These are phyloP conservation scores for Apamea crenata DNA, from an alignment of 2,888 invertebrate genomes.

Conservation along the genomic window DNA sequence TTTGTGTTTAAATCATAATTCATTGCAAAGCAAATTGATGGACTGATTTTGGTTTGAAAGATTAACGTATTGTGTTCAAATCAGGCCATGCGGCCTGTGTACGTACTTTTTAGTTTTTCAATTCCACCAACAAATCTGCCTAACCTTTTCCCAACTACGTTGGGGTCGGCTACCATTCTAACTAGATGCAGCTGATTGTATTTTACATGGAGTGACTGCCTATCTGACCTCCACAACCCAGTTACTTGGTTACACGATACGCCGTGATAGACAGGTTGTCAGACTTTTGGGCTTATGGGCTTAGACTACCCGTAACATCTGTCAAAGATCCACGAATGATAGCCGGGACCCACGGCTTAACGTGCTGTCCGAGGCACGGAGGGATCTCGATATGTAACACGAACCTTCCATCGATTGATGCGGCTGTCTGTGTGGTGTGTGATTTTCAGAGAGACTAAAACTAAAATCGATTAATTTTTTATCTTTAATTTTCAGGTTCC, in stretches of 20 bases:
- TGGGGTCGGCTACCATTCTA: not conserved
- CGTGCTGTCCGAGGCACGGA: not conserved
- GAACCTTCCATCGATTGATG: not conserved
- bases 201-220: not conserved
- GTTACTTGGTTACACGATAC: not conserved
- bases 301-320: not conserved
- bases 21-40: not conserved
- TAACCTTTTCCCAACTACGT: not conserved
- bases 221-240: not conserved
- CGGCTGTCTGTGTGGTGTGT: too few species aligned
- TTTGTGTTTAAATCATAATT: not conserved
- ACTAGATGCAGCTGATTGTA: not conserved
- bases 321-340: not conserved
- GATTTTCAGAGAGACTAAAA: not conserved
- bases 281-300: not conserved
- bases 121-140: too few species aligned
- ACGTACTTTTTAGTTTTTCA: not conserved
- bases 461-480: not conserved
- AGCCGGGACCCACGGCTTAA: not conserved
- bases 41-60: not conserved
- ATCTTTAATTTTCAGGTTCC: conserved; percentile 27
- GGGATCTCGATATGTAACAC: not conserved
- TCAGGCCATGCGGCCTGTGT: not conserved
- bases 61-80: not conserved
- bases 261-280: not conserved